Evolutionary conservation across 2,888 invertebrate species (phyloP).

Genomic region (Plagodis pulveraria): DNA sequence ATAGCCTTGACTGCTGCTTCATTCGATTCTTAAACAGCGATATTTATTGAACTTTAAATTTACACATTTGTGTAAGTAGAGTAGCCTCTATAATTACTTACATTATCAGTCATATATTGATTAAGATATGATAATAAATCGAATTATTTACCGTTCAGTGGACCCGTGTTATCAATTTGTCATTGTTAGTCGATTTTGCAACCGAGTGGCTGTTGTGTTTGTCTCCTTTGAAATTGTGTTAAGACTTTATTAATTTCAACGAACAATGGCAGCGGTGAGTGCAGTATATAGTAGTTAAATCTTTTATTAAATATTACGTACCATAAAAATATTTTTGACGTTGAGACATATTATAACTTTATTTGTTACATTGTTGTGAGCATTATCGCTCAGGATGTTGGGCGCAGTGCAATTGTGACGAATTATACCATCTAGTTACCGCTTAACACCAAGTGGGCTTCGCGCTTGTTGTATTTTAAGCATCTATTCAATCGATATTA

Average conservation of each 20-base stretch:
- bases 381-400: too few relatives aligned
- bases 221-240: slow-evolving; percentile 45
- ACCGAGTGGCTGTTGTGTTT: slow-evolving; percentile 54
- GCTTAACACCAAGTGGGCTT: too few relatives aligned
- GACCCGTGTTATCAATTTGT: slow-evolving; percentile 49
- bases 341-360: too few relatives aligned
- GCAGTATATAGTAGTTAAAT: too few relatives aligned
- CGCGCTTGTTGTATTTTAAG: too few relatives aligned
- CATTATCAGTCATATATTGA: slow-evolving; percentile 55
- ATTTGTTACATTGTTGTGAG: too few relatives aligned
- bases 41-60: not conserved
- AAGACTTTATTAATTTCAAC: slow-evolving; percentile 37
- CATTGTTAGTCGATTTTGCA: slow-evolving; percentile 61
- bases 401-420: too few relatives aligned
- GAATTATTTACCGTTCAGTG: slow-evolving; percentile 48
- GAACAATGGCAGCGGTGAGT: slow-evolving; percentile 35
- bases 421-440: too few relatives aligned
- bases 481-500: too few relatives aligned
- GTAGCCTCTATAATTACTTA: slow-evolving; percentile 1
- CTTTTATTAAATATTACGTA: too few relatives aligned
- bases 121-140: slow-evolving; percentile 64
- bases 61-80: not conserved
- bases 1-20: slow-evolving; percentile 5
- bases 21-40: slow-evolving; percentile 6
- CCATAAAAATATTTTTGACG: too few relatives aligned